Evolutionary conservation across 53 echinoderm and acorn worm species (phyloP).

Genomic region (Holothuria scabra): DNA sequence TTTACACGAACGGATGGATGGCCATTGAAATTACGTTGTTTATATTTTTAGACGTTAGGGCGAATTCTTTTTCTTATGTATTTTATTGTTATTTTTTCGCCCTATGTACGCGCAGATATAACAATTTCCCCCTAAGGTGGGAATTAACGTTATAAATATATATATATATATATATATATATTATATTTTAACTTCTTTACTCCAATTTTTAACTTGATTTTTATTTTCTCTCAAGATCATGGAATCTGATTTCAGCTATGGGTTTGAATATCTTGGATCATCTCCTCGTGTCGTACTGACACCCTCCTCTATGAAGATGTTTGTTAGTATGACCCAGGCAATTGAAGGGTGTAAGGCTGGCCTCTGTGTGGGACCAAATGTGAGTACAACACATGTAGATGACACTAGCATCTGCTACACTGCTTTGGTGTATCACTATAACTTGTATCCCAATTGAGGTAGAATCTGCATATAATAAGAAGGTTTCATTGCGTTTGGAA

Average conservation of each 20-base stretch:
- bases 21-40: too few relatives aligned
- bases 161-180: too few relatives aligned
- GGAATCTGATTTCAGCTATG: slow-evolving; percentile 82
- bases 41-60: too few relatives aligned
- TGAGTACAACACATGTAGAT: slow-evolving; percentile 71
- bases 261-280: slow-evolving; percentile 95
- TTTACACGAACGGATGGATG: too few relatives aligned
- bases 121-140: too few relatives aligned
- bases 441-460: background rate
- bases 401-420: too few relatives aligned
- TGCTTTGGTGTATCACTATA: background rate
- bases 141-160: too few relatives aligned
- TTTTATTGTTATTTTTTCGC: too few relatives aligned
- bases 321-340: slow-evolving; percentile 79
- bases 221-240: slow-evolving; percentile 50
- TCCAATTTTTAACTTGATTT: background rate
- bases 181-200: background rate
- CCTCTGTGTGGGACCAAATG: slow-evolving; percentile 81
- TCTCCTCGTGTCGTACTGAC: slow-evolving; percentile 70
- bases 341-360: slow-evolving; percentile 75
- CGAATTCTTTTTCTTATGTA: too few relatives aligned
- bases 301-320: slow-evolving; percentile 80
- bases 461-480: too few relatives aligned
- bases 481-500: too few relatives aligned
- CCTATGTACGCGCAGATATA: too few relatives aligned